phyloP scores from a whole-genome alignment of 2,888 invertebrate genomes.

The Protophormia terraenovae region DNA sequence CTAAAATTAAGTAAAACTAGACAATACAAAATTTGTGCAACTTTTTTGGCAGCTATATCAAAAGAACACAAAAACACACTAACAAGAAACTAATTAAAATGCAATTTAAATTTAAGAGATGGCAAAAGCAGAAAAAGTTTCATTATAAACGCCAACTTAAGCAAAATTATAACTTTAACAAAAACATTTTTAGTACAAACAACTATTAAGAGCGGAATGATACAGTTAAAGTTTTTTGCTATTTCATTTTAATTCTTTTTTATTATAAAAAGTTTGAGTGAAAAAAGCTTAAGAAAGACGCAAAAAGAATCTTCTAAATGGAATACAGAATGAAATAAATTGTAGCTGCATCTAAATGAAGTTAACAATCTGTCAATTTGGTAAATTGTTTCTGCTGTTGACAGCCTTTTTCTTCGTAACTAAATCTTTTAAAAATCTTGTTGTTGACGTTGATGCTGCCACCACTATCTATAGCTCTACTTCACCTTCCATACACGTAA shows the following conservation, averaged over 20 bases:
- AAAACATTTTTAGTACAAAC: background rate
- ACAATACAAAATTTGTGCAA: background rate
- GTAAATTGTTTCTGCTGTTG: slow-evolving; percentile 81
- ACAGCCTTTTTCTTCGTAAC: slow-evolving; percentile 79
- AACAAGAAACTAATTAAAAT: slow-evolving; percentile 39
- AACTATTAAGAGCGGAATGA: background rate
- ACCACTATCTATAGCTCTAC: background rate
- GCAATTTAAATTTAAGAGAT: slow-evolving; percentile 24
- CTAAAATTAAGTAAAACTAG: background rate
- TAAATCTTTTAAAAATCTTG: slow-evolving; percentile 73
- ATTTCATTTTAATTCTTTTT: background rate
- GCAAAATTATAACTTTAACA: background rate
- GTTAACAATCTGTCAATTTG: slow-evolving; percentile 81
- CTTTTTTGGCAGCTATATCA: background rate
- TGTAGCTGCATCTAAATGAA: slow-evolving; percentile 78
- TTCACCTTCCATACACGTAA: background rate
- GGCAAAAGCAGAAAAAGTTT: slow-evolving; percentile 3
- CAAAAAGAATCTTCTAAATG: slow-evolving; percentile 37
- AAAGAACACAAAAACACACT: background rate
- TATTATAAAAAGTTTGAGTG: background rate
- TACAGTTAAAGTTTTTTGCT: background rate
- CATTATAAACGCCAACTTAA: slow-evolving; percentile 20
- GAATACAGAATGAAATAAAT: slow-evolving; percentile 49
- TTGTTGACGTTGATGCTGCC: slow-evolving; percentile 18
- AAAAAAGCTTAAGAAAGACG: background rate